Percentiles rank a stretch among this genome's conserved stretches.
Evolutionary conservation across 2,113 vertebrate species (phyloP).

Genomic region (Delphinapterus leucas): DNA sequence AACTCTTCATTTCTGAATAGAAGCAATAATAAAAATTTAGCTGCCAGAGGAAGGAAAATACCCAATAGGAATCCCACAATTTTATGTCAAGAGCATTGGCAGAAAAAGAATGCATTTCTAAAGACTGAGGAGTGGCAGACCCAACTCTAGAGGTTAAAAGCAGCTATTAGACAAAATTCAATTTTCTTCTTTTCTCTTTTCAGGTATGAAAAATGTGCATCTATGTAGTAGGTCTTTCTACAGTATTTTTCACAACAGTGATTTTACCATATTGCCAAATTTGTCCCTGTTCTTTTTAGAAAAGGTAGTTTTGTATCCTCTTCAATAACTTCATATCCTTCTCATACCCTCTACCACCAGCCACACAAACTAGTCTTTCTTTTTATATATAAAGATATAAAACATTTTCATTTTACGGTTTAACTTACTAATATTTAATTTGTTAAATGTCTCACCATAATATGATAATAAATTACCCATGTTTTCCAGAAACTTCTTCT

Average conservation of each 20-base stretch:
- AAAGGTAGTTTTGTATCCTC: not conserved
- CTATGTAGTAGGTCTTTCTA: not conserved
- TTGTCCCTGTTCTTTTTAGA: not conserved
- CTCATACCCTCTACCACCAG: not conserved
- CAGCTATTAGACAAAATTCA: not conserved
- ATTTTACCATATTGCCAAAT: constrained; percentile 1
- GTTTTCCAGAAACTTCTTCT: not conserved
- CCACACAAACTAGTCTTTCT: not conserved
- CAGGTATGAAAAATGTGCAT: not conserved
- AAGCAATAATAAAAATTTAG: not conserved
- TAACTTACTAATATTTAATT: not conserved
- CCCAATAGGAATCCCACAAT: not conserved
- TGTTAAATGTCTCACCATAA: not conserved
- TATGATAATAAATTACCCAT: not conserved
- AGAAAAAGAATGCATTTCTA: not conserved
- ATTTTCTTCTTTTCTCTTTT: constrained; percentile 11
- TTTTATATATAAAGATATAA: not conserved
- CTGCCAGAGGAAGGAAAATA: not conserved
- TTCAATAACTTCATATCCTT: not conserved
- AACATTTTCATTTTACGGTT: not conserved
- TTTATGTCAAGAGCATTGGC: not conserved
- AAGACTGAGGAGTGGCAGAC: constrained; percentile 45
- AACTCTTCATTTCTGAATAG: not conserved
- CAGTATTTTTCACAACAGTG: not conserved
- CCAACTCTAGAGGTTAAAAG: not conserved